phyloP scores from a whole-genome alignment of 2,113 vertebrate genomes.

The Cnemophilus loriae region DNA sequence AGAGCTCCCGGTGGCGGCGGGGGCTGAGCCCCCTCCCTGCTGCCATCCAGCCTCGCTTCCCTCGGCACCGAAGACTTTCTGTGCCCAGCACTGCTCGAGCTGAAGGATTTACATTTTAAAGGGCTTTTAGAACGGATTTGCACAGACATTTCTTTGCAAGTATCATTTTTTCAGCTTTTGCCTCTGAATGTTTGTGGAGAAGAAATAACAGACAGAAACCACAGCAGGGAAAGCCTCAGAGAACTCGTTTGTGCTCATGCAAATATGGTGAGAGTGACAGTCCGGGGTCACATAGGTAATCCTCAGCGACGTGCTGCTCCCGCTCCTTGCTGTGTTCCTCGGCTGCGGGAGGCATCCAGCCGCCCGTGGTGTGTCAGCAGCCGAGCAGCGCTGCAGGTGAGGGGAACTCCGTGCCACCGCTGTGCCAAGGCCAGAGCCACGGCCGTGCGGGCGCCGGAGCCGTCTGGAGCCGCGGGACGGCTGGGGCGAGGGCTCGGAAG shows the following conservation, averaged over 20 bases:
- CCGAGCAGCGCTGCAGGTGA: fast-evolving
- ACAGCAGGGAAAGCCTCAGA: background rate
- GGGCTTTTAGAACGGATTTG: background rate
- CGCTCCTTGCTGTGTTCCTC: fast-evolving
- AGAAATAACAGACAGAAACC: background rate
- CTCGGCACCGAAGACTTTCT: background rate
- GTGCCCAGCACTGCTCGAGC: background rate
- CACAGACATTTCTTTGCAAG: background rate
- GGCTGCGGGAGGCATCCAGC: background rate
- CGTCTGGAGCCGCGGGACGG: background rate
- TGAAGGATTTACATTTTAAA: background rate
- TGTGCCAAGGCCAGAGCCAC: fast-evolving
- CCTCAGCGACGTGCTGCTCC: background rate
- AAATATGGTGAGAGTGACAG: background rate
- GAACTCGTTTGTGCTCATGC: background rate
- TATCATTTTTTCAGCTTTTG: background rate
- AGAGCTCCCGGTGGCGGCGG: fast-evolving
- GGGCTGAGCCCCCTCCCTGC: background rate
- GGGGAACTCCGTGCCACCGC: fast-evolving
- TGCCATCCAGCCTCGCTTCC: background rate
- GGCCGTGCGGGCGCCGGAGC: fast-evolving
- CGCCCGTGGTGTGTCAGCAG: too few species aligned
- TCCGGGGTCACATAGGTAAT: fast-evolving
- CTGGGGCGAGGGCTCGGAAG: background rate
- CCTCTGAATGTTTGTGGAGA: background rate